Evolutionary conservation across 2,797 vertebrate genomes (phyloP).

Genomic region (Apodemus agrarius): DNA sequence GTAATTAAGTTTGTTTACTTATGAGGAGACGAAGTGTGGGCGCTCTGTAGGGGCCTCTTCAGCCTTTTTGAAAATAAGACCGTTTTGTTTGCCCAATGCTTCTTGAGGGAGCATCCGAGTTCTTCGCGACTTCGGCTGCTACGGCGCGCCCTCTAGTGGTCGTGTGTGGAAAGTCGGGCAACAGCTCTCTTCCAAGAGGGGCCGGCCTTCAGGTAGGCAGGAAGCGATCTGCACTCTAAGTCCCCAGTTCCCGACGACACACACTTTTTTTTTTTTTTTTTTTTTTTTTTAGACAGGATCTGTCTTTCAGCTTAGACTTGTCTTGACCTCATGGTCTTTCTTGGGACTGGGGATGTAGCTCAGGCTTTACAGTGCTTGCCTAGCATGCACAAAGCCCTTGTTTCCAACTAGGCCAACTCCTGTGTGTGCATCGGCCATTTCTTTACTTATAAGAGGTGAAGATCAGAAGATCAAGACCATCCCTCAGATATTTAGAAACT

Average conservation of each 20-base stretch:
- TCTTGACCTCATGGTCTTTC: background rate
- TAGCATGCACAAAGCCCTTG: background rate
- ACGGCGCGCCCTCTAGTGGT: conserved; percentile 61
- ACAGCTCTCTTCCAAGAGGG: background rate
- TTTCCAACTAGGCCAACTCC: background rate
- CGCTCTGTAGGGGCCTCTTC: background rate
- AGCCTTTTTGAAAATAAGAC: background rate
- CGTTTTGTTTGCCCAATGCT: background rate
- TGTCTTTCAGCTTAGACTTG: background rate
- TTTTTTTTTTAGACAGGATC: background rate
- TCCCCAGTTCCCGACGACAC: background rate
- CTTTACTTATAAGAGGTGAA: background rate
- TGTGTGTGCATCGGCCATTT: background rate
- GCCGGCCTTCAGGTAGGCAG: accelerated
- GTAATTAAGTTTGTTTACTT: conserved; percentile 68
- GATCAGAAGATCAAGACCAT: background rate
- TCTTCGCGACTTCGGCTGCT: background rate
- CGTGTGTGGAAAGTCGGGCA: background rate
- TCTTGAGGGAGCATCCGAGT: background rate
- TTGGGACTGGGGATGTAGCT: background rate
- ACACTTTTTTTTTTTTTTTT: background rate
- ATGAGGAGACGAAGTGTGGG: conserved; percentile 51
- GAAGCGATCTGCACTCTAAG: background rate
- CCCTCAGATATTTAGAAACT: background rate
- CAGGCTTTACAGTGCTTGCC: background rate